Conservation (phyloP, 2,888 invertebrate genomes). For the Rambutsinella grinnellia region DNA sequence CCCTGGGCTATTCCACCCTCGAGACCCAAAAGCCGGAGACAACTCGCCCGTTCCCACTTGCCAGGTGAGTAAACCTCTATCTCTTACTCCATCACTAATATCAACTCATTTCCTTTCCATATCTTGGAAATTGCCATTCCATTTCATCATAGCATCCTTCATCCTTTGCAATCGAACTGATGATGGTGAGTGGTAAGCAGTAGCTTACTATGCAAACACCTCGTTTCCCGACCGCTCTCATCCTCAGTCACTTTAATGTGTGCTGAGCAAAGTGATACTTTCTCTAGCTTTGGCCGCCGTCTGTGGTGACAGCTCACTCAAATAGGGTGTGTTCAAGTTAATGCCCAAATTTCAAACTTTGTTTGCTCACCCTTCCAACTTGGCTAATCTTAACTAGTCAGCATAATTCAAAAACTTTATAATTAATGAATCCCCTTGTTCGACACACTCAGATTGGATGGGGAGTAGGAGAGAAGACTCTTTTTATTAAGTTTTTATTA, state of each 20-base stretch:
- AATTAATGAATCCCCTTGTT: not conserved
- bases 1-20: constrained; percentile 84
- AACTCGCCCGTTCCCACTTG: constrained; percentile 79
- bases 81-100: not conserved
- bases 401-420: not conserved
- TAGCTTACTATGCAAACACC: no score
- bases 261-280: not conserved
- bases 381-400: no score
- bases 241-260: not conserved
- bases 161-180: no score
- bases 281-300: no score
- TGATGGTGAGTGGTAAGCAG: no score
- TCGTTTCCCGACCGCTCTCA: no score
- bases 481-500: no score
- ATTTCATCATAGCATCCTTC: not conserved
- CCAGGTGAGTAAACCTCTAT: constrained; percentile 73
- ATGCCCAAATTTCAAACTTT: no score
- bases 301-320: no score
- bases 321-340: no score
- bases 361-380: no score
- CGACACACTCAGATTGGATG: not conserved
- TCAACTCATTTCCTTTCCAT: not conserved
- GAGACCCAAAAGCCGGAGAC: constrained; percentile 38
- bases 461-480: not conserved
- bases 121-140: not conserved